These are phyloP conservation scores for Unio delphinus DNA, from an alignment of 2,888 invertebrate species.

Conservation along the genomic window DNA sequence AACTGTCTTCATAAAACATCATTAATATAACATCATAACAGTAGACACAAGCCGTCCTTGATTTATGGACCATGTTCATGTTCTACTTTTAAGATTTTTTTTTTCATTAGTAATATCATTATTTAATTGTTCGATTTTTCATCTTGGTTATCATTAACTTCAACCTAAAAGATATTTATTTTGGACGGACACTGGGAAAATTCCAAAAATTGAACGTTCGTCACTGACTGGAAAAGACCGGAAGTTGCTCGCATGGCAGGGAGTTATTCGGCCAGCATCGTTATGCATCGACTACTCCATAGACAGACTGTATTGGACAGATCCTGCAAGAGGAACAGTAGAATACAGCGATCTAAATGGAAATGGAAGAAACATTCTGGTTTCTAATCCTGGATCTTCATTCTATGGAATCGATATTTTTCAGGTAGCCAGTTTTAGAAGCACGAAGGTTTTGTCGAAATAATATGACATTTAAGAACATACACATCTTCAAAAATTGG, in stretches of 20 bases:
- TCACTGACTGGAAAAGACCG: conserved; percentile 14
- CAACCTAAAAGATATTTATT: conserved; percentile 19
- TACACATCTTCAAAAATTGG: too few species aligned
- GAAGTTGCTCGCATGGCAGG: conserved; percentile 18
- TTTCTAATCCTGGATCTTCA: conserved; percentile 8
- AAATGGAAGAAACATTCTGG: conserved; percentile 13
- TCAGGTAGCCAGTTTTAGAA: conserved; percentile 7
- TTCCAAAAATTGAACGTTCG: conserved; percentile 24
- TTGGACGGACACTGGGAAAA: conserved; percentile 20
- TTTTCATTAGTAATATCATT: too few species aligned
- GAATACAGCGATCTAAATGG: conserved; percentile 21
- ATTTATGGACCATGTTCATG: too few species aligned
- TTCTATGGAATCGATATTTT: conserved; percentile 25
- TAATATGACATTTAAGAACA: too few species aligned
- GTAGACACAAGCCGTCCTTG: too few species aligned
- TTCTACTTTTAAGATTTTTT: too few species aligned
- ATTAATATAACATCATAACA: too few species aligned
- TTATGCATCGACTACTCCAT: conserved; percentile 13
- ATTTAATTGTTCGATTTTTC: too few species aligned
- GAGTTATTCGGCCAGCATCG: conserved; percentile 13
- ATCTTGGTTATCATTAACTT: too few species aligned
- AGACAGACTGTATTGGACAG: conserved; percentile 22
- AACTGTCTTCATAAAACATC: too few species aligned
- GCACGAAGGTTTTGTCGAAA: too few species aligned
- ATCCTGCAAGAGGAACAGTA: conserved; percentile 14